Evolutionary conservation across 2,888 invertebrate genomes (phyloP).

Genomic region (Andrena chrysosceles): DNA sequence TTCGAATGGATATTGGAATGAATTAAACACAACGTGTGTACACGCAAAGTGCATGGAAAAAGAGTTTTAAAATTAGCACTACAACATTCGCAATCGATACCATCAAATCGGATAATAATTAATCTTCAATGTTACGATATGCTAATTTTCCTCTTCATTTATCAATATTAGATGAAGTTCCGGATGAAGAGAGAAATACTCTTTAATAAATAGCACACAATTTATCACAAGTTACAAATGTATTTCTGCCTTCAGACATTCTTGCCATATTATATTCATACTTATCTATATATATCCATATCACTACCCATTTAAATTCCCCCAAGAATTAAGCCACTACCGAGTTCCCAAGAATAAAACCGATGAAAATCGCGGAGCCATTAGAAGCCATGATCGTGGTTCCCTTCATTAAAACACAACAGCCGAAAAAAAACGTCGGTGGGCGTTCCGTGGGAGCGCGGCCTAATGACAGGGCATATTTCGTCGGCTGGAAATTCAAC

Average conservation of each 20-base stretch:
- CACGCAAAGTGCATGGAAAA: background rate
- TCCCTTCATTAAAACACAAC: constrained; percentile 23
- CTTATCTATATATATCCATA: too few species aligned
- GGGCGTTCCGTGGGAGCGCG: constrained; percentile 39
- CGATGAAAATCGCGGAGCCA: background rate
- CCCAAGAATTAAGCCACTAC: background rate
- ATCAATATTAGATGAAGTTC: too few species aligned
- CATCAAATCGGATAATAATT: background rate
- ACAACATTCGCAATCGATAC: background rate
- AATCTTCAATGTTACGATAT: too few species aligned
- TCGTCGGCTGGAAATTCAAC: constrained; percentile 54
- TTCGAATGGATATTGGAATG: background rate
- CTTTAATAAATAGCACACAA: too few species aligned
- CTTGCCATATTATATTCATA: too few species aligned
- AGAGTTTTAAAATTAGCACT: background rate
- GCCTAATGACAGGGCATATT: constrained; percentile 58
- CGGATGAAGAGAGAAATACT: too few species aligned
- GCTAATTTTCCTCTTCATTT: too few species aligned
- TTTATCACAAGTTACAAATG: too few species aligned
- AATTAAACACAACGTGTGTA: constrained; percentile 7
- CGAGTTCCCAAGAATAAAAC: background rate
- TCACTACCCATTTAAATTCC: background rate
- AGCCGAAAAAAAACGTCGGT: constrained; percentile 8
- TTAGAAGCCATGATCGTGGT: constrained; percentile 3
- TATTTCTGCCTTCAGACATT: too few species aligned